These are phyloP conservation scores for Trachymyrmex cornetzi DNA, from an alignment of 1,140 invertebrate species.

Conservation along the genomic window DNA sequence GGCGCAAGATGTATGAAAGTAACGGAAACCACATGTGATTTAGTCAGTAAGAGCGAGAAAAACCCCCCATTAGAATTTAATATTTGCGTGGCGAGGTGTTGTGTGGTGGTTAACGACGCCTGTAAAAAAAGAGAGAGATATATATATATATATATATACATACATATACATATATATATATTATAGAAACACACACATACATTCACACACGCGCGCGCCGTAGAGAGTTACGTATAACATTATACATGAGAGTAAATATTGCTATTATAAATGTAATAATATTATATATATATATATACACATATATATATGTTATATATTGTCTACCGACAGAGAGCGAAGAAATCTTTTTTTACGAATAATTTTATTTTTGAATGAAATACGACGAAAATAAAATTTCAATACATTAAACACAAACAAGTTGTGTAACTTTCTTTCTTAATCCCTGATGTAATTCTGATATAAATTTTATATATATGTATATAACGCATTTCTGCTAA, in stretches of 20 bases:
- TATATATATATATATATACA: background rate
- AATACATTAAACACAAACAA: conserved; percentile 79
- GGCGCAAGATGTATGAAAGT: conserved; percentile 83
- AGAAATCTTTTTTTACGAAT: conserved; percentile 86
- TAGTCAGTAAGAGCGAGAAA: conserved; percentile 83
- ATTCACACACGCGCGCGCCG: conserved; percentile 65
- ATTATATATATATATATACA: conserved; percentile 71
- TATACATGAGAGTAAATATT: conserved; percentile 77
- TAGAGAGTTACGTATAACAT: conserved; percentile 71
- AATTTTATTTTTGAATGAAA: conserved; percentile 87
- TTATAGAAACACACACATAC: conserved; percentile 64
- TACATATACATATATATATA: background rate
- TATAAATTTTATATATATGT: no score
- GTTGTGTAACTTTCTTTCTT: conserved; percentile 57
- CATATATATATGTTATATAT: conserved; percentile 79
- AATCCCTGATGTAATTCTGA: background rate
- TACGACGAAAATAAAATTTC: conserved; percentile 84
- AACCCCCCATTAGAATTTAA: conserved; percentile 81
- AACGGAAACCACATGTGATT: conserved; percentile 85
- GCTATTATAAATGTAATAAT: conserved; percentile 77
- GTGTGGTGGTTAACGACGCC: conserved; percentile 55
- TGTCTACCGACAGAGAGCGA: conserved; percentile 79
- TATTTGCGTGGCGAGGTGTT: conserved; percentile 53
- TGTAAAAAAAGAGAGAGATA: conserved; percentile 1
- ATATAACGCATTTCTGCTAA: background rate